Evolutionary conservation across 2,797 vertebrate genomes (phyloP).

Genomic region (Dendrocincla fuliginosa): DNA sequence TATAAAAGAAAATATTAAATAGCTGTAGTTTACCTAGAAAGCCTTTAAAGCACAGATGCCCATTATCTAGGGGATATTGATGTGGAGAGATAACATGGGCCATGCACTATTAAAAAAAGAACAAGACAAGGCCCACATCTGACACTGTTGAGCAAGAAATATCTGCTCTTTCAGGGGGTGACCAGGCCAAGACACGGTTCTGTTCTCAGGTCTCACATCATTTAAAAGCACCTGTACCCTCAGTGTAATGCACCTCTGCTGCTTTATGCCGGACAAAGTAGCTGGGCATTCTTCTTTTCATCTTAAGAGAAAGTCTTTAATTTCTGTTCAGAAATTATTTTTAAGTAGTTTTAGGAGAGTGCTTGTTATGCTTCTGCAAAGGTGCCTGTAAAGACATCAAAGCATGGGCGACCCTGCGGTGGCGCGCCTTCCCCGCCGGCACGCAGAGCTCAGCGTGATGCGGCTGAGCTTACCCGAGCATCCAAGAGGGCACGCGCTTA

Average conservation of each 20-base stretch:
- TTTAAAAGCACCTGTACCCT: not conserved
- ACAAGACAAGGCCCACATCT: not conserved
- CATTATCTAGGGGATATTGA: slow-evolving; percentile 9
- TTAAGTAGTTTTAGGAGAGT: not conserved
- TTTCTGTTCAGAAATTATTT: not conserved
- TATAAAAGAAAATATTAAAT: slow-evolving; percentile 58
- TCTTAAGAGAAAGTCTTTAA: not conserved
- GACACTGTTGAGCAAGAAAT: not conserved
- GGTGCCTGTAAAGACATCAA: not conserved
- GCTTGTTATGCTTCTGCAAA: not conserved
- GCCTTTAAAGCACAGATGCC: not conserved
- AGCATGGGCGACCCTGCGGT: accelerated
- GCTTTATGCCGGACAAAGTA: slow-evolving; percentile 1
- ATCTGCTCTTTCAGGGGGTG: not conserved
- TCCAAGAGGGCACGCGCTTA: not conserved
- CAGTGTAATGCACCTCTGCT: not conserved
- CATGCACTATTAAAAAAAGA: slow-evolving; percentile 1
- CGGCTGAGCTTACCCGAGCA: not conserved
- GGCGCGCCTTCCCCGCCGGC: not conserved
- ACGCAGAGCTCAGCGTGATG: not conserved
- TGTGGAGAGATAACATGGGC: not conserved
- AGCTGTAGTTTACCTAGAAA: slow-evolving; percentile 47
- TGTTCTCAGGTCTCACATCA: not conserved
- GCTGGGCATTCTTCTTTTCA: not conserved
- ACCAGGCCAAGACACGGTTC: not conserved